Conservation (phyloP, 1,140 invertebrate species). For the Microplitis mediator region DNA sequence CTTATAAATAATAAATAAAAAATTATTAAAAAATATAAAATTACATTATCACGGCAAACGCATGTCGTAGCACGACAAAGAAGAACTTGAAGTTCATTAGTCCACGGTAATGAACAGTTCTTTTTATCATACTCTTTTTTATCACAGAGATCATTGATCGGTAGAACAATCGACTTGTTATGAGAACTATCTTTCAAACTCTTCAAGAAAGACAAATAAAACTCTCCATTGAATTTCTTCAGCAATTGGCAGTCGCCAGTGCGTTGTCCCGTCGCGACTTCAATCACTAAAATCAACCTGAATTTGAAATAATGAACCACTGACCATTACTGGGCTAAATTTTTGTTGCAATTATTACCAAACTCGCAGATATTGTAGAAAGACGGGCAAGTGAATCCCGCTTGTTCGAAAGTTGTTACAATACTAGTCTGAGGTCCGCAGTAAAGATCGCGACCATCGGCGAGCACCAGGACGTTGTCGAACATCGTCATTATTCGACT, state of each 20-base stretch:
- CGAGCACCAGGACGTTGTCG: conserved; percentile 69
- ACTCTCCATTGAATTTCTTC: conserved; percentile 29
- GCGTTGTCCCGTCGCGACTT: conserved; percentile 54
- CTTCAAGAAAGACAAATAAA: neutral
- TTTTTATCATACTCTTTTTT: neutral
- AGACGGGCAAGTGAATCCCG: conserved; percentile 67
- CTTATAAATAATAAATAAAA: conserved; percentile 18
- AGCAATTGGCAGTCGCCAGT: conserved; percentile 48
- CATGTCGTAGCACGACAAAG: conserved; percentile 68
- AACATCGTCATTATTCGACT: conserved; percentile 79
- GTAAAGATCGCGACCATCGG: conserved; percentile 67
- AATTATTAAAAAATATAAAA: neutral
- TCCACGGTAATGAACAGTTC: conserved; percentile 48
- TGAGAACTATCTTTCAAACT: neutral
- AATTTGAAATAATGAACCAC: no score
- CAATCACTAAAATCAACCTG: conserved; percentile 48
- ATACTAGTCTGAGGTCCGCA: conserved; percentile 65
- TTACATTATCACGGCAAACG: conserved; percentile 69
- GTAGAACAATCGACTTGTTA: neutral
- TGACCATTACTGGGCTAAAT: no score
- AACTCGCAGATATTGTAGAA: conserved; percentile 76
- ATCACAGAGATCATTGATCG: neutral
- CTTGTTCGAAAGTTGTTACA: conserved; percentile 58
- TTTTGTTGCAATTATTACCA: conserved; percentile 54
- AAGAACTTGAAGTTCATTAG: conserved; percentile 68